A percentile compares a stretch with the other conserved stretches of the same genome.
Evolutionary conservation across 64 coral and sea anemone species (phyloP).

Genomic region (Stichodactyla mertensii): DNA sequence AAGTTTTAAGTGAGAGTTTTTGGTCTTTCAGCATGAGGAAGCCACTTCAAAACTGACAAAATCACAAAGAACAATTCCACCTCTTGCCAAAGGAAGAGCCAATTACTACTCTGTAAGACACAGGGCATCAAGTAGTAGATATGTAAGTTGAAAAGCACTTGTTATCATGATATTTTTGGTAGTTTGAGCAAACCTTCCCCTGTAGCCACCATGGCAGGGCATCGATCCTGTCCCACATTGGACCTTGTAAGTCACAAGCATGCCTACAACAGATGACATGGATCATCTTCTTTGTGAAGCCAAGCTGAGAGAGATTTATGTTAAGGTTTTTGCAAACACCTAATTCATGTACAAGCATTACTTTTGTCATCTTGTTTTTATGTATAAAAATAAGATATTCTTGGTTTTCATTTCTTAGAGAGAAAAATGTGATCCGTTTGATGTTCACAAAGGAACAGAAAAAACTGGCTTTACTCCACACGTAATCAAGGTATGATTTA

Average conservation of each 20-base stretch:
- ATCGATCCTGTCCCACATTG: too few species aligned
- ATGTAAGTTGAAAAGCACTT: constrained; percentile 19
- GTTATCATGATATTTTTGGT: too few species aligned
- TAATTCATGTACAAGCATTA: too few species aligned
- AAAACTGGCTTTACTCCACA: constrained; percentile 80
- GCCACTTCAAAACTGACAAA: constrained; percentile 24
- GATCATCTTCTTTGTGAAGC: too few species aligned
- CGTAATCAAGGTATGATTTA: constrained; percentile 55
- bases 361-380: too few species aligned
- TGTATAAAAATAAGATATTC: too few species aligned
- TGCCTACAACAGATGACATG: too few species aligned
- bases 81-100: constrained; percentile 62
- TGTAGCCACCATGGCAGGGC: too few species aligned
- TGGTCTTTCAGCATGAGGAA: constrained; percentile 39
- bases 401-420: constrained; percentile 16
- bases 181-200: too few species aligned
- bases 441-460: constrained; percentile 59
- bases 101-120: constrained; percentile 51
- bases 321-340: too few species aligned
- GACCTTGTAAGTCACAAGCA: too few species aligned
- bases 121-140: constrained; percentile 42
- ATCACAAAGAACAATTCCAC: constrained; percentile 50
- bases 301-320: too few species aligned
- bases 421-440: constrained; percentile 54
- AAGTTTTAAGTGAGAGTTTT: neutral